A percentile compares a stretch with the other conserved stretches of the same genome.
These are phyloP conservation scores for Rhineura floridana DNA, from an alignment of 2,113 vertebrate genomes.

Conservation along the genomic window DNA sequence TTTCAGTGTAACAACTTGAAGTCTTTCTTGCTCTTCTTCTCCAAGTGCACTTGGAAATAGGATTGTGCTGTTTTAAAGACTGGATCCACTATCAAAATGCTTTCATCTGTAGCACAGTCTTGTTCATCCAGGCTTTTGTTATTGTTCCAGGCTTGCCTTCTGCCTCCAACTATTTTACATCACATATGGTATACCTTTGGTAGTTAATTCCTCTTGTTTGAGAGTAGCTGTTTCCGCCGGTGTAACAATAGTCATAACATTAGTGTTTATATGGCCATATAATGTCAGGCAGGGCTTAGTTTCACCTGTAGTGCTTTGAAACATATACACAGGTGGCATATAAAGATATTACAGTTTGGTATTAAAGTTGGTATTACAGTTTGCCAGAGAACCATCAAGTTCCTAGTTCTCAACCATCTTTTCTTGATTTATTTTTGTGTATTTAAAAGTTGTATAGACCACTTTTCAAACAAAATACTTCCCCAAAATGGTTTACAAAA, in stretches of 20 bases:
- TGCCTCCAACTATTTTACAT: neutral
- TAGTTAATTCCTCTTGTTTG: neutral
- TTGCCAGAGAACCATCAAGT: neutral
- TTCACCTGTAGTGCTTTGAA: neutral
- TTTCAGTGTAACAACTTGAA: neutral
- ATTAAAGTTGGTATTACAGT: neutral
- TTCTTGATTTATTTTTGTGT: too few species aligned
- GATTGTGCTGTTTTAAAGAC: neutral
- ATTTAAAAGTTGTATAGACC: too few species aligned
- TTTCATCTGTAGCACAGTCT: neutral
- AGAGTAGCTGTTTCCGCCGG: neutral
- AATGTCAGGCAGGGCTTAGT: too few species aligned
- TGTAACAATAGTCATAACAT: neutral
- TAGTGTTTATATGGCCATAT: too few species aligned
- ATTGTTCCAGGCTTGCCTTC: neutral
- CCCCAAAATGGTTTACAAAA: too few species aligned
- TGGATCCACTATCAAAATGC: neutral
- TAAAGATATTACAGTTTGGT: neutral
- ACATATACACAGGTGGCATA: too few species aligned
- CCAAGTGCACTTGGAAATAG: neutral
- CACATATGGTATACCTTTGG: neutral
- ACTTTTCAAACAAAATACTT: too few species aligned
- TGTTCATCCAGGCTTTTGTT: neutral
- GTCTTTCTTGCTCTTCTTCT: neutral
- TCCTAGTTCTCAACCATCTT: neutral